These are phyloP conservation scores for Noctua pronuba DNA, from an alignment of 2,888 invertebrate genomes.

Conservation along the genomic window DNA sequence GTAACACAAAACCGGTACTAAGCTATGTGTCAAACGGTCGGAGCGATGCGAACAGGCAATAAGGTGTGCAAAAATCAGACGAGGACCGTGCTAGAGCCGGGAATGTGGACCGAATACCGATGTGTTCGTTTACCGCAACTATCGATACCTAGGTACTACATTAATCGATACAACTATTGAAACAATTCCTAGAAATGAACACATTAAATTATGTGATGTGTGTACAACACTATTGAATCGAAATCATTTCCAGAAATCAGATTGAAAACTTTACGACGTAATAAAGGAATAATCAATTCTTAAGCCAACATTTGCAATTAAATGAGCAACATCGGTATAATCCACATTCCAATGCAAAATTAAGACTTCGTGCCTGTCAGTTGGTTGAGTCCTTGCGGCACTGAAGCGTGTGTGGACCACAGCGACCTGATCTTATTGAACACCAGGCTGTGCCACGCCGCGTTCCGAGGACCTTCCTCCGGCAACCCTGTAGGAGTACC, in stretches of 20 bases:
- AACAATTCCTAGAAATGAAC: slow-evolving; percentile 40
- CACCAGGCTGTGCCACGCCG: slow-evolving; percentile 94
- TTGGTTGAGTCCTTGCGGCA: slow-evolving; percentile 95
- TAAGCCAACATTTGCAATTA: slow-evolving; percentile 64
- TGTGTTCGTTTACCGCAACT: slow-evolving; percentile 70
- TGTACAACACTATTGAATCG: slow-evolving; percentile 38
- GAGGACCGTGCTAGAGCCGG: slow-evolving; percentile 77
- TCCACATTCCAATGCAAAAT: slow-evolving; percentile 80
- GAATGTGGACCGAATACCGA: slow-evolving; percentile 85
- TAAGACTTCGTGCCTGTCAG: slow-evolving; percentile 91
- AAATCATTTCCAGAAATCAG: slow-evolving; percentile 45
- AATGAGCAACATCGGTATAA: slow-evolving; percentile 69
- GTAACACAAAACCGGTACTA: slow-evolving; percentile 74
- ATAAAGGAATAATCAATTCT: slow-evolving; percentile 56
- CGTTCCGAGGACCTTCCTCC: slow-evolving; percentile 87
- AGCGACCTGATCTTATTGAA: slow-evolving; percentile 97
- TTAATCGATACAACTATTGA: slow-evolving; percentile 63
- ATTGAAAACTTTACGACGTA: slow-evolving; percentile 37
- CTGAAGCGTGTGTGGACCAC: slow-evolving; percentile 95
- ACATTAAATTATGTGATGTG: slow-evolving; percentile 38
- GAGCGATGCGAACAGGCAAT: slow-evolving; percentile 84
- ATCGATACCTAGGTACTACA: slow-evolving; percentile 66
- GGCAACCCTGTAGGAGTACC: slow-evolving; percentile 83
- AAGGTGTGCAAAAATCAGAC: slow-evolving; percentile 86
- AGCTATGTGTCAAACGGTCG: slow-evolving; percentile 82